Evolutionary conservation across 2,888 invertebrate genomes (phyloP).

Genomic region (Bibio marci): DNA sequence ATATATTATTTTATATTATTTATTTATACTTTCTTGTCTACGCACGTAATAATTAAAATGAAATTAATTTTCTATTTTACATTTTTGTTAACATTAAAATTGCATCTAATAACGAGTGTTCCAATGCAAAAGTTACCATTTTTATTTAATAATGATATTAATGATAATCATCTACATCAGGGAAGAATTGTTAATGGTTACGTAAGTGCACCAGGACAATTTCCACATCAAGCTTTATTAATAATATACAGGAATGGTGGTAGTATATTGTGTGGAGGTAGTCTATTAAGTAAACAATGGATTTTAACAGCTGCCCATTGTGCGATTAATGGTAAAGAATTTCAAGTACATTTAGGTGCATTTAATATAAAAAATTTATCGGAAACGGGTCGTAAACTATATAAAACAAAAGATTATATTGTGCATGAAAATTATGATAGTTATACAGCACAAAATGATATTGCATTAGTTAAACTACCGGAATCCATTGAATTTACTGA

Average conservation of each 20-base stretch:
- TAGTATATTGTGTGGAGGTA: slow-evolving; percentile 26
- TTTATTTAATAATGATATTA: too few species aligned
- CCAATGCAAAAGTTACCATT: too few species aligned
- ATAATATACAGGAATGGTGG: slow-evolving; percentile 7
- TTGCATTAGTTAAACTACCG: slow-evolving; percentile 23
- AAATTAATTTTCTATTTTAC: too few species aligned
- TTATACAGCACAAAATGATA: slow-evolving; percentile 22
- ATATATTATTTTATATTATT: too few species aligned
- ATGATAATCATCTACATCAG: too few species aligned
- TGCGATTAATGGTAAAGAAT: slow-evolving; percentile 20
- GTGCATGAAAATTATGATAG: slow-evolving; percentile 23
- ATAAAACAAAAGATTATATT: slow-evolving; percentile 21
- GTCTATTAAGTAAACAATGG: slow-evolving; percentile 23
- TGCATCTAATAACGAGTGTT: too few species aligned
- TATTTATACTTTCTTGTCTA: too few species aligned
- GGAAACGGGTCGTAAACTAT: slow-evolving; percentile 18
- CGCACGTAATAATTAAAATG: too few species aligned
- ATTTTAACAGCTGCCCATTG: slow-evolving; percentile 27
- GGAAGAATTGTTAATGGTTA: too few species aligned
- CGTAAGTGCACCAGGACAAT: background rate
- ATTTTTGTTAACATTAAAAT: too few species aligned
- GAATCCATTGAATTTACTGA: slow-evolving; percentile 17
- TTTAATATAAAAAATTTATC: slow-evolving; percentile 18
- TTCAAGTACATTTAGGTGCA: slow-evolving; percentile 25
- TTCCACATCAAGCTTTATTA: slow-evolving; percentile 2